Base-by-base conservation (phyloP, 1,140 invertebrate genomes). In the Apis dorsata region DNA sequence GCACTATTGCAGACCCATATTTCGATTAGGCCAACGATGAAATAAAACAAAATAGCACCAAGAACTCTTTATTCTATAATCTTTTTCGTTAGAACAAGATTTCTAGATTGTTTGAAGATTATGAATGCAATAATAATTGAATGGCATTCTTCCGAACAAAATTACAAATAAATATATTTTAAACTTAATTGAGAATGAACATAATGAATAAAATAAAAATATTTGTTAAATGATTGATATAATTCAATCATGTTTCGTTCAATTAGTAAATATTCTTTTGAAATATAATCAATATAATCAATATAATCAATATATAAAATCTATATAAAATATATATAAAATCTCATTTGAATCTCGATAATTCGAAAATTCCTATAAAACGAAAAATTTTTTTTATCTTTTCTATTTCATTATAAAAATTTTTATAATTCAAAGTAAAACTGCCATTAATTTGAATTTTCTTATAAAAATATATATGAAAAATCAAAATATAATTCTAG, bases 1-100 rank as follows among this genome's bases (percentile, higher is more conserved):
- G 89, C 89, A 73, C 7, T 15, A 34, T 71, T 87, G 88, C 90
- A 90, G 83, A 77, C 65, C 80, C 86, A 89, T 85, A 90, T 90
- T 84, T 88, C 66, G 72, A 44, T 65, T 21, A 55, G 60, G 77
- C 49, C 72, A 81, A 83, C 74, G 82, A 84, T 84, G 85, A 84
- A 79, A 87, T 82, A 83, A 85, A 87, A 82, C 87, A 87, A 89
- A 88, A 86, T 85, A 90, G 81, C 76, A 53, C 53, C 0, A 55
- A 51, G 53, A 63, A 79, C 28, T 65, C 66, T 83, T 83, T 81
- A 63, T 77, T 81, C 73, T 19, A 81, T 81, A 81, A 81, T 81
- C 73, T 81, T 81, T 81, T 81, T 77, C 80, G 68, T 17, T 15
- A 68, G 59, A 79, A 71, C 81, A 83, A n/a, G n/a, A n/a, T n/a